Evolutionary conservation across 2,888 invertebrate species (phyloP).

Genomic region (Dione vanillae): DNA sequence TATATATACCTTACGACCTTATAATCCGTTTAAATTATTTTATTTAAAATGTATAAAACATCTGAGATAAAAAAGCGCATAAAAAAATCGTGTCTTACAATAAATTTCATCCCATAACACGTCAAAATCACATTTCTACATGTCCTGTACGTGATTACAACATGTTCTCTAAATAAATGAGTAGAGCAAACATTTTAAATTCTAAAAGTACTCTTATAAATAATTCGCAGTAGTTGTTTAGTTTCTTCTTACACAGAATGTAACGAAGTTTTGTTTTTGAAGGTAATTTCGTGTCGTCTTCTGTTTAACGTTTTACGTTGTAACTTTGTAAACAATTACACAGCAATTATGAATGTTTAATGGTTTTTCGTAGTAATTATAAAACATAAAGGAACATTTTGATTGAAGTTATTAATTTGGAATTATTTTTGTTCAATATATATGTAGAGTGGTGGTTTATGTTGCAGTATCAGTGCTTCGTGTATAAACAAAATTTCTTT

Average conservation of each 20-base stretch:
- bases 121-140: too few species aligned
- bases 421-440: neutral
- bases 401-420: neutral
- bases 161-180: neutral
- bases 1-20: too few species aligned
- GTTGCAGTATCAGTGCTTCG: too few species aligned
- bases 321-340: constrained; percentile 11
- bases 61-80: too few species aligned
- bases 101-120: too few species aligned
- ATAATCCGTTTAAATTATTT: too few species aligned
- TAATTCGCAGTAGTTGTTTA: neutral
- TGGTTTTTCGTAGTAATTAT: neutral
- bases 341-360: neutral
- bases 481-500: too few species aligned
- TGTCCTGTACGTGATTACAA: too few species aligned
- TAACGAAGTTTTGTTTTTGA: constrained; percentile 7
- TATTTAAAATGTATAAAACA: too few species aligned
- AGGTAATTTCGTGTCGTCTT: constrained; percentile 14
- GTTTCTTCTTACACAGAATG: neutral
- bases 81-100: too few species aligned
- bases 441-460: neutral
- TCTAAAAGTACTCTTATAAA: neutral
- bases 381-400: neutral
- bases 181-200: neutral
- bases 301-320: neutral